A percentile compares a stretch with the other conserved stretches of the same genome.
Evolutionary conservation across 2,888 invertebrate genomes (phyloP).

Genomic region (Heteromyza rotundicornis): DNA sequence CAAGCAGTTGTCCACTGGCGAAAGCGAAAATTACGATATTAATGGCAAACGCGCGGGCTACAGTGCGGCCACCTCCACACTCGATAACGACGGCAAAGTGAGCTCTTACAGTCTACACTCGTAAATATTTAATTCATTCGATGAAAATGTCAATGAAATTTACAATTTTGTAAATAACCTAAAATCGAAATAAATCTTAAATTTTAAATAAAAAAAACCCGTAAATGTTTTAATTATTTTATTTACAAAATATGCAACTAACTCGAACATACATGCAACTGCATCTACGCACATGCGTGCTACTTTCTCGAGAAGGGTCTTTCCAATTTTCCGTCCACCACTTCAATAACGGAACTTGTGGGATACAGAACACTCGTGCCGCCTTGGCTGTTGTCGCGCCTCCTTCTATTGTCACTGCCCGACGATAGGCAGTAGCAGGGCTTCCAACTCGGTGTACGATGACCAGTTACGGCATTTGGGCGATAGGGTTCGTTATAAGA

Average conservation of each 20-base stretch:
- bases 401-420: slow-evolving; percentile 43
- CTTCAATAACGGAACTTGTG: slow-evolving; percentile 39
- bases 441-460: slow-evolving; percentile 58
- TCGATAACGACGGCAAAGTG: slow-evolving; percentile 71
- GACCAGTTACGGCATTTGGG: slow-evolving; percentile 40
- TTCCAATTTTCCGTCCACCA: slow-evolving; percentile 57
- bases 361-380: slow-evolving; percentile 29
- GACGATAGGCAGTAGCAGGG: slow-evolving; percentile 57
- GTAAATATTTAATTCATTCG: slow-evolving; percentile 39
- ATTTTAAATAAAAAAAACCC: slow-evolving; percentile 21
- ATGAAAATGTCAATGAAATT: slow-evolving; percentile 15
- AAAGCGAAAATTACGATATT: slow-evolving; percentile 61
- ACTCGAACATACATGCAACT: too few relatives aligned
- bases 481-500: slow-evolving; percentile 49
- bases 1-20: slow-evolving; percentile 60
- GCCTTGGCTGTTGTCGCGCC: slow-evolving; percentile 45
- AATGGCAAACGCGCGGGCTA: slow-evolving; percentile 66
- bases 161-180: not conserved
- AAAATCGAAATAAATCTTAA: not conserved
- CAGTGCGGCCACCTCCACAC: slow-evolving; percentile 66
- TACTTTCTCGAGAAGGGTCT: slow-evolving; percentile 45
- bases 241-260: too few relatives aligned
- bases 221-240: too few relatives aligned
- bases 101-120: slow-evolving; percentile 66
- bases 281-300: not conserved